A percentile compares a stretch with the other conserved stretches of the same genome.
These are phyloP conservation scores for Eulemur mongoz DNA, from an alignment of 2,797 vertebrate species.

Conservation along the genomic window DNA sequence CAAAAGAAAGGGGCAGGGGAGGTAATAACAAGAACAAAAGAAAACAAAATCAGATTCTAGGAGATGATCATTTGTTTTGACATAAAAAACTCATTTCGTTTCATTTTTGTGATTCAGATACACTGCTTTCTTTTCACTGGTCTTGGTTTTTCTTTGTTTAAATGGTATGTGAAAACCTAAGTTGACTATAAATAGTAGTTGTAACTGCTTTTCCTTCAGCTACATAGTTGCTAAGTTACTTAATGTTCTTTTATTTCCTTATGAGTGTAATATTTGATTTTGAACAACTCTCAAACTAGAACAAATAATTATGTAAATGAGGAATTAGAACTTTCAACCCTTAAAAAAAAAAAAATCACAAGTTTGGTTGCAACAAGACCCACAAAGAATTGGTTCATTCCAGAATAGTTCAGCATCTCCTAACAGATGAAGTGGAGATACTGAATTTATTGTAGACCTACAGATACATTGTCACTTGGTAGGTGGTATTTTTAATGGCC, in stretches of 20 bases:
- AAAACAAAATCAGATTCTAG: background rate
- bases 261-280: conserved; percentile 74
- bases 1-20: background rate
- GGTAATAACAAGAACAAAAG: background rate
- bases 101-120: conserved; percentile 31
- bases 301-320: conserved; percentile 82
- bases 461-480: conserved; percentile 79
- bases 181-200: conserved; percentile 68
- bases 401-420: conserved; percentile 79
- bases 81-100: background rate
- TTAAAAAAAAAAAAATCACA: conserved; percentile 74
- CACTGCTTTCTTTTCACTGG: background rate
- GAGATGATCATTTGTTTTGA: background rate
- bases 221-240: conserved; percentile 69
- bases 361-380: conserved; percentile 79
- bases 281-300: conserved; percentile 75
- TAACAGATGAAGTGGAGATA: conserved; percentile 77
- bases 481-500: conserved; percentile 82
- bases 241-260: conserved; percentile 72
- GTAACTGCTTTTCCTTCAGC: conserved; percentile 55
- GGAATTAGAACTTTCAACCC: conserved; percentile 79
- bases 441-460: conserved; percentile 80
- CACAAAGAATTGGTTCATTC: conserved; percentile 77
- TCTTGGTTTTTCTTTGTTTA: conserved; percentile 40
- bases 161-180: conserved; percentile 52